These are phyloP conservation scores for Agrochola lota DNA, from an alignment of 2,888 invertebrate species.

Conservation along the genomic window DNA sequence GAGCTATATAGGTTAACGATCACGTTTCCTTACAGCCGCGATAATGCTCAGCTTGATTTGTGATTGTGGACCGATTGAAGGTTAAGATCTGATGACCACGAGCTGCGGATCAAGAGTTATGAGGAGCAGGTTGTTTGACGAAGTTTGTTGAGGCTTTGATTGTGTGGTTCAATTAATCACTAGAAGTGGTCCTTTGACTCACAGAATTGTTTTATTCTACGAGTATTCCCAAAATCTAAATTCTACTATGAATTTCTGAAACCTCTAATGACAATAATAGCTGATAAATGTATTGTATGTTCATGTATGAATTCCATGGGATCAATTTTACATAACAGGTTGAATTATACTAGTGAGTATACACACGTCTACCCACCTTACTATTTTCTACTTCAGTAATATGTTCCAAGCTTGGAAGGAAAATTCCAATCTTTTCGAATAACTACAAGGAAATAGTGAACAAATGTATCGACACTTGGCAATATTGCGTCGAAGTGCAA, in stretches of 20 bases:
- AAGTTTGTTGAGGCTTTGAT: not conserved
- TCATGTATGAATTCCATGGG: not conserved
- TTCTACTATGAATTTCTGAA: not conserved
- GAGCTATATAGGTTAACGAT: constrained; percentile 85
- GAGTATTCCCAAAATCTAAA: not conserved
- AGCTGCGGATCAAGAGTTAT: constrained; percentile 3
- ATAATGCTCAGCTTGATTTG: constrained; percentile 76
- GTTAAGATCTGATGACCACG: constrained; percentile 65
- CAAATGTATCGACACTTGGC: constrained; percentile 15
- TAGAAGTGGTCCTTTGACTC: not conserved
- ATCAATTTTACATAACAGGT: not conserved
- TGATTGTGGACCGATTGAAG: constrained; percentile 64
- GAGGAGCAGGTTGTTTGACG: not conserved
- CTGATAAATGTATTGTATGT: too few relatives aligned
- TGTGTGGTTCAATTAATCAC: not conserved
- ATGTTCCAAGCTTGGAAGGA: not conserved
- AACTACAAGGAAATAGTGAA: constrained; percentile 28
- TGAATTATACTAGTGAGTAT: not conserved
- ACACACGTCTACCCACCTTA: too few relatives aligned
- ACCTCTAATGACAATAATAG: too few relatives aligned
- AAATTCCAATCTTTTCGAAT: not conserved
- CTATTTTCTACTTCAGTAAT: not conserved
- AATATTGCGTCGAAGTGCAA: constrained; percentile 12
- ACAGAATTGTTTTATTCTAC: not conserved
- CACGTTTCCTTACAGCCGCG: constrained; percentile 76